These are phyloP conservation scores for Sylvia borin DNA, from an alignment of 2,797 vertebrate genomes.

Conservation along the genomic window DNA sequence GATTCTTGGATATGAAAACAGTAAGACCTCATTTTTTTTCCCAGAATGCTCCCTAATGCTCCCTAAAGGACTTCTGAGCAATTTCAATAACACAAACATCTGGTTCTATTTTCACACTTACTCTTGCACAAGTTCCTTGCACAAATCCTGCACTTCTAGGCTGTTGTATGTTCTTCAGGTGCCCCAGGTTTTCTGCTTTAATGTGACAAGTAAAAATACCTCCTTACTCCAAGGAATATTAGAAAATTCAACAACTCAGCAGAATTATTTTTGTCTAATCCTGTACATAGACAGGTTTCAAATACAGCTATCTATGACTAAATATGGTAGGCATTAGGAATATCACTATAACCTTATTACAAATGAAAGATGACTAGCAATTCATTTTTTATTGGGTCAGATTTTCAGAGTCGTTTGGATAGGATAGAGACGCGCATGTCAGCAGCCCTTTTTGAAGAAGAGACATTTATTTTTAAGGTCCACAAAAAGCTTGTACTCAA, in stretches of 20 bases:
- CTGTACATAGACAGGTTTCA: neutral
- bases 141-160: neutral
- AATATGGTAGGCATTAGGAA: neutral
- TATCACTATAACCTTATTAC: neutral
- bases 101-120: neutral
- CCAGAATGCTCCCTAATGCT: neutral
- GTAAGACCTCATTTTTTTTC: neutral
- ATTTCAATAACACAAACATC: neutral
- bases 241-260: neutral
- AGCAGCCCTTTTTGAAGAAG: neutral
- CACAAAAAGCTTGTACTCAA: neutral
- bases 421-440: neutral
- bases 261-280: neutral
- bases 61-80: neutral
- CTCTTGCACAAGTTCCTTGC: neutral
- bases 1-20: neutral
- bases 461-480: neutral
- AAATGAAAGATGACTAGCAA: accelerated
- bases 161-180: neutral
- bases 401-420: neutral
- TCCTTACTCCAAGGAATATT: neutral
- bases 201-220: neutral
- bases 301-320: neutral
- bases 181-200: neutral
- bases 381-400: neutral